These are phyloP conservation scores for Aplodontia rufa DNA, from an alignment of 2,113 vertebrate genomes.

Conservation along the genomic window DNA sequence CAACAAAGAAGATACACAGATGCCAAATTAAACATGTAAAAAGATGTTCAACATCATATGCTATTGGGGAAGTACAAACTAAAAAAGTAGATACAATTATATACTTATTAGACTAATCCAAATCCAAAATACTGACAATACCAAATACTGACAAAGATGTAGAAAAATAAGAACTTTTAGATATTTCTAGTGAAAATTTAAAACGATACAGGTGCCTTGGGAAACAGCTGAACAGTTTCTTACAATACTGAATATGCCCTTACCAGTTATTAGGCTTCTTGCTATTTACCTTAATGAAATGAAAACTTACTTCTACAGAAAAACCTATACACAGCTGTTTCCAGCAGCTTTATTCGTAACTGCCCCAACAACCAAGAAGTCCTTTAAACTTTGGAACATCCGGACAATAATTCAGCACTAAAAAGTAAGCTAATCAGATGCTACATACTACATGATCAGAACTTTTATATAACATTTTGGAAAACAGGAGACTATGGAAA, in stretches of 20 bases:
- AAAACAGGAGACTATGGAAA: not conserved
- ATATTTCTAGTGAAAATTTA: not conserved
- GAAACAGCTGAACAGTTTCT: not conserved
- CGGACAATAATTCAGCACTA: not conserved
- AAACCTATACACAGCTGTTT: not conserved
- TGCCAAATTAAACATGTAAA: not conserved
- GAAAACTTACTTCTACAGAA: not conserved
- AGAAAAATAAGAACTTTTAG: not conserved
- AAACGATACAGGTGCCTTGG: not conserved
- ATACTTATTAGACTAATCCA: not conserved
- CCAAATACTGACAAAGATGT: not conserved
- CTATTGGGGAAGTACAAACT: not conserved
- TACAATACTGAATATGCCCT: not conserved
- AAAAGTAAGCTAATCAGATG: not conserved
- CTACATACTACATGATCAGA: not conserved
- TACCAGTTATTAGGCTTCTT: not conserved
- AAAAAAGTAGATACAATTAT: not conserved
- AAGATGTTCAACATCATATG: not conserved
- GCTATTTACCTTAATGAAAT: not conserved
- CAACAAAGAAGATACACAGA: not conserved
- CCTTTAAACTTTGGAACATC: not conserved
- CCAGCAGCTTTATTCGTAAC: not conserved
- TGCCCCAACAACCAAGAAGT: not conserved
- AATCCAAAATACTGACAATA: not conserved
- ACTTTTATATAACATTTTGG: not conserved